phyloP scores from a whole-genome alignment of 2,113 vertebrate genomes.

The Leptobrachium ailaonicum region DNA sequence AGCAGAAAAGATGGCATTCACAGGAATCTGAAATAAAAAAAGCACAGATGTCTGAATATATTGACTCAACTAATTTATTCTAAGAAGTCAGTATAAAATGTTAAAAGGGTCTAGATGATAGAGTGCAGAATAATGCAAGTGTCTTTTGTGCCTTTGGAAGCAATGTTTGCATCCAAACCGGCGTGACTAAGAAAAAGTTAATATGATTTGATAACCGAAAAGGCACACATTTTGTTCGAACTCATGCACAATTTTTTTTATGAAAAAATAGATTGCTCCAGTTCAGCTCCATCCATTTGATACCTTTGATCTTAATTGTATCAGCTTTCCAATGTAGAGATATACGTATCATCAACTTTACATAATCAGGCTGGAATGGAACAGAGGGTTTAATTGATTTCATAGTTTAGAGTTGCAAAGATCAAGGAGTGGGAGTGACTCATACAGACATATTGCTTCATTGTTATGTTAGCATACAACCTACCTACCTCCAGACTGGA shows the following conservation, averaged over 20 bases:
- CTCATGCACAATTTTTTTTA: constrained; percentile 7
- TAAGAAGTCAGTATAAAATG: constrained; percentile 44
- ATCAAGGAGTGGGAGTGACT: constrained; percentile 23
- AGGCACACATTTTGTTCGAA: constrained; percentile 55
- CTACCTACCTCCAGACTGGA: neutral
- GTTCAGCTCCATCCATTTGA: constrained; percentile 46
- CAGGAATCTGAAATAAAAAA: constrained; percentile 30
- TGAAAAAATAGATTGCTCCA: constrained; percentile 45
- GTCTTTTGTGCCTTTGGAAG: constrained; percentile 56
- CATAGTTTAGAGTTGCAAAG: constrained; percentile 39
- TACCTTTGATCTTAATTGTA: constrained; percentile 51
- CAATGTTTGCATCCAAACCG: constrained; percentile 51
- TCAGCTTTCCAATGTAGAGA: constrained; percentile 44
- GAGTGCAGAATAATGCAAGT: constrained; percentile 50
- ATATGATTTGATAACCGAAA: constrained; percentile 61
- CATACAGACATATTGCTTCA: constrained; percentile 9
- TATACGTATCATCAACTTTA: constrained; percentile 44
- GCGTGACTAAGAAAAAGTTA: constrained; percentile 54
- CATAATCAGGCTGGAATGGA: constrained; percentile 41
- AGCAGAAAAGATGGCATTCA: constrained; percentile 51
- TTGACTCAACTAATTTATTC: constrained; percentile 51
- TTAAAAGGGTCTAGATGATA: constrained; percentile 50
- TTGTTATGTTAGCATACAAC: neutral
- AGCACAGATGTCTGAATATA: neutral
- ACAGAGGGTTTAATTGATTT: constrained; percentile 44